phyloP scores from a whole-genome alignment of 1,140 invertebrate genomes.

The Macrobrachium rosenbergii region DNA sequence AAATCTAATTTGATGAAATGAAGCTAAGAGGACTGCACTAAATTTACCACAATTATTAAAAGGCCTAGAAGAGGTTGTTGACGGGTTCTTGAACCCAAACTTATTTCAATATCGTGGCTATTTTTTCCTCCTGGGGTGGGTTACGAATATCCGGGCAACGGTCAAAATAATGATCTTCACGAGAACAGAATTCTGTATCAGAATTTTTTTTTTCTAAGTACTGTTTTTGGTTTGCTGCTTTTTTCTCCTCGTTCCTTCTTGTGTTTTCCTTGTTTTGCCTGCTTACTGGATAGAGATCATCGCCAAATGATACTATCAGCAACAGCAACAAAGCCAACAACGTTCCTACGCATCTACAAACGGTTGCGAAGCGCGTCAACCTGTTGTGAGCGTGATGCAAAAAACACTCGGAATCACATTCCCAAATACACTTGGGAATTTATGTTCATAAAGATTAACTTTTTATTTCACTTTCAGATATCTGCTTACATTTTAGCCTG shows the following conservation, averaged over 20 bases:
- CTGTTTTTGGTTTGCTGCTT: too few species aligned
- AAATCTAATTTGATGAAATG: background rate
- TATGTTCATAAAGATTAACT: background rate
- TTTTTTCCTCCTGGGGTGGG: too few species aligned
- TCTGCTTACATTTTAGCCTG: too few species aligned
- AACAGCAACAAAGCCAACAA: background rate
- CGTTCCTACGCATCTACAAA: background rate
- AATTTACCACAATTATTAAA: too few species aligned
- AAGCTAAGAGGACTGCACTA: background rate
- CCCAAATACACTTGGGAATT: background rate
- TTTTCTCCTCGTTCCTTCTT: background rate
- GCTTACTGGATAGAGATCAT: conserved; percentile 9
- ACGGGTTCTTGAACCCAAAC: too few species aligned
- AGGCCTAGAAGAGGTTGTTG: too few species aligned
- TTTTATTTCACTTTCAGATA: background rate
- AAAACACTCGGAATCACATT: background rate
- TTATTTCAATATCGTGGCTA: too few species aligned
- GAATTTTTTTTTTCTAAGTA: too few species aligned
- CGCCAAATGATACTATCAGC: conserved; percentile 15
- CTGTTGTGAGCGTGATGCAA: background rate
- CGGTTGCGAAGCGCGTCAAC: background rate
- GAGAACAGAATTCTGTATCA: too few species aligned
- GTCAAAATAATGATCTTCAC: too few species aligned
- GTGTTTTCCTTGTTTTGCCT: background rate
- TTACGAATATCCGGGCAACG: too few species aligned